Conservation (phyloP, 1,140 invertebrate species). For the Chionoecetes opilio region DNA sequence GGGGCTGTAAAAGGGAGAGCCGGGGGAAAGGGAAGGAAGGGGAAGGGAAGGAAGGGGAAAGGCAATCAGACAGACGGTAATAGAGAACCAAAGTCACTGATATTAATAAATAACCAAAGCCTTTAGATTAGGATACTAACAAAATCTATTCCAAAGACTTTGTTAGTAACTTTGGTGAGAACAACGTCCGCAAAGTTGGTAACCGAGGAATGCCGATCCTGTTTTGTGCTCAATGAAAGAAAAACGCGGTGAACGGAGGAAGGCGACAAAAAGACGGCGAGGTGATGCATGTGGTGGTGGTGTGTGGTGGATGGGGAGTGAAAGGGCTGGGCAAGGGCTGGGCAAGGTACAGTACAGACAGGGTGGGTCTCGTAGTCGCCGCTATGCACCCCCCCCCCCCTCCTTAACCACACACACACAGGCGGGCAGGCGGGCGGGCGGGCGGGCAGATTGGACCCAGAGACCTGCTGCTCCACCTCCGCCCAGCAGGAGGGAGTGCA, state of each 20-base stretch:
- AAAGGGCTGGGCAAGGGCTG: background rate
- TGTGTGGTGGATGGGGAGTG: background rate
- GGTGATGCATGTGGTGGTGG: background rate
- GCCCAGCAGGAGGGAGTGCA: background rate
- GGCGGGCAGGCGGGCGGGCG: background rate
- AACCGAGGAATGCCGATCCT: background rate
- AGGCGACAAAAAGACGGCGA: background rate
- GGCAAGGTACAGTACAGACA: background rate
- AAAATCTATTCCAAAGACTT: too few species aligned
- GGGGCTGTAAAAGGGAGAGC: background rate
- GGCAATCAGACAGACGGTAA: background rate
- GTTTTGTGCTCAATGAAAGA: background rate
- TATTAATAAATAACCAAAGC: too few species aligned
- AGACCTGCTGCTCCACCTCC: conserved; percentile 14
- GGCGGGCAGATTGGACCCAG: conserved; percentile 13
- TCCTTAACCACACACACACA: background rate
- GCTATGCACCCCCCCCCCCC: background rate
- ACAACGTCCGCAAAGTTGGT: background rate
- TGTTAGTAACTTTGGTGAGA: too few species aligned
- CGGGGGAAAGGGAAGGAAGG: background rate
- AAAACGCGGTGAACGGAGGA: background rate
- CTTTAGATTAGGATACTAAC: too few species aligned
- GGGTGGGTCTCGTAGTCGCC: background rate
- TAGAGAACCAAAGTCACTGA: background rate
- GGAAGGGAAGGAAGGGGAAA: background rate